Conservation (phyloP, 2,888 invertebrate species). For the Argyra leucocephala region DNA sequence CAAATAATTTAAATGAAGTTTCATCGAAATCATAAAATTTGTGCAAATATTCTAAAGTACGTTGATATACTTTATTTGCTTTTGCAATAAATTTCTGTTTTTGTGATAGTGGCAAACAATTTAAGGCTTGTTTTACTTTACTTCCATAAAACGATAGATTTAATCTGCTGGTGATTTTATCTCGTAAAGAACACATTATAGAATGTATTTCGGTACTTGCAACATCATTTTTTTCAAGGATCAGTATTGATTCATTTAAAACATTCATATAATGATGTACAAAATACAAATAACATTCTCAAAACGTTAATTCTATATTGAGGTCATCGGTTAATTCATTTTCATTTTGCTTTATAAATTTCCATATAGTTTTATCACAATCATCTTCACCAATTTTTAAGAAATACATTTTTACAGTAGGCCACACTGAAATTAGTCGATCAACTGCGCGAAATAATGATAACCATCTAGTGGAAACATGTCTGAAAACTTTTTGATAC, state of each 20-base stretch:
- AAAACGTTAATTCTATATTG: neutral
- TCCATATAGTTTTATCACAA: neutral
- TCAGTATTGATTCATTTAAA: neutral
- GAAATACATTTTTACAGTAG: neutral
- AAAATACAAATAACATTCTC: conserved; percentile 2
- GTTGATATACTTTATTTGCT: neutral
- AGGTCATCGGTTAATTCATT: neutral
- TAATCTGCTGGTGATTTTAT: neutral
- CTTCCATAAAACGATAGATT: neutral
- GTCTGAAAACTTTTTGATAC: neutral
- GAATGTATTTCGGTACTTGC: neutral
- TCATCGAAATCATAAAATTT: neutral
- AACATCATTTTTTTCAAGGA: neutral
- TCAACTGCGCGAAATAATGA: neutral
- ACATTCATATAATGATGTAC: conserved; percentile 1
- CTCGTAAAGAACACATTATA: neutral
- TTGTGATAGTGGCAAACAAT: neutral
- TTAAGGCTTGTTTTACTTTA: neutral
- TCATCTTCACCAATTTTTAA: neutral
- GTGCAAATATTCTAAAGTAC: neutral
- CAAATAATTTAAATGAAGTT: neutral
- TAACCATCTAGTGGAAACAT: neutral
- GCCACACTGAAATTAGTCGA: neutral
- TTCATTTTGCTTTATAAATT: conserved; percentile 1
- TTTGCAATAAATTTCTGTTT: neutral